These are phyloP conservation scores for Syrphus vitripennis DNA, from an alignment of 2,888 invertebrate species.

Conservation along the genomic window DNA sequence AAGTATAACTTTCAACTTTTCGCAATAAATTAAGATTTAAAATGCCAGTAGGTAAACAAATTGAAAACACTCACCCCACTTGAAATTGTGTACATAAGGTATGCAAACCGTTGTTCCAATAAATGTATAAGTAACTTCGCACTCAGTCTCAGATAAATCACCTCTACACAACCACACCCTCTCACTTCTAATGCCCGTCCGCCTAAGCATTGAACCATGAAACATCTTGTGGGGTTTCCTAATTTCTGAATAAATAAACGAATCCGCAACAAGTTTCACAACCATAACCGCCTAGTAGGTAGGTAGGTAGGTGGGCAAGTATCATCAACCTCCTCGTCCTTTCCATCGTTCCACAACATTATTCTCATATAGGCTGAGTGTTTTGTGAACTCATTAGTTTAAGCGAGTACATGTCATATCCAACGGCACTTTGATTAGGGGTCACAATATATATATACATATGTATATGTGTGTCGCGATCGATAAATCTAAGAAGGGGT, in stretches of 20 bases:
- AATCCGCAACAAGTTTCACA: constrained; percentile 62
- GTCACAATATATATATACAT: constrained; percentile 50
- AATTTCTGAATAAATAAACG: constrained; percentile 29
- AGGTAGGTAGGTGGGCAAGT: neutral
- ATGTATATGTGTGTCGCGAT: no score
- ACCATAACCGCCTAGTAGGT: neutral
- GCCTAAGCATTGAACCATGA: neutral
- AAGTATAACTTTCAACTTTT: constrained; percentile 12
- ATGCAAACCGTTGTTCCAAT: neutral
- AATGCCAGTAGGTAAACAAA: constrained; percentile 20
- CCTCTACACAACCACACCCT: neutral
- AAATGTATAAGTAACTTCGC: neutral
- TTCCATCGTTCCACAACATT: neutral
- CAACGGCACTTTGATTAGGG: constrained; percentile 54
- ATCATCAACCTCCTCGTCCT: neutral
- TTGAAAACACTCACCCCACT: constrained; percentile 10
- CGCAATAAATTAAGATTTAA: constrained; percentile 33
- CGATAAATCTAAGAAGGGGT: constrained; percentile 44
- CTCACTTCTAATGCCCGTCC: neutral
- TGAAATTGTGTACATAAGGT: neutral
- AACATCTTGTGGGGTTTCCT: constrained; percentile 12
- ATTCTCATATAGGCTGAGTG: neutral
- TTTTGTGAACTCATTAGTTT: constrained; percentile 56
- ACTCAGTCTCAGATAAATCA: neutral
- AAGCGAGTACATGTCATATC: constrained; percentile 40